Percentiles rank a stretch among this genome's conserved stretches.
These are phyloP conservation scores for Ophthalmotilapia sp. DNA, from an alignment of 2,113 vertebrate species.

Conservation along the genomic window DNA sequence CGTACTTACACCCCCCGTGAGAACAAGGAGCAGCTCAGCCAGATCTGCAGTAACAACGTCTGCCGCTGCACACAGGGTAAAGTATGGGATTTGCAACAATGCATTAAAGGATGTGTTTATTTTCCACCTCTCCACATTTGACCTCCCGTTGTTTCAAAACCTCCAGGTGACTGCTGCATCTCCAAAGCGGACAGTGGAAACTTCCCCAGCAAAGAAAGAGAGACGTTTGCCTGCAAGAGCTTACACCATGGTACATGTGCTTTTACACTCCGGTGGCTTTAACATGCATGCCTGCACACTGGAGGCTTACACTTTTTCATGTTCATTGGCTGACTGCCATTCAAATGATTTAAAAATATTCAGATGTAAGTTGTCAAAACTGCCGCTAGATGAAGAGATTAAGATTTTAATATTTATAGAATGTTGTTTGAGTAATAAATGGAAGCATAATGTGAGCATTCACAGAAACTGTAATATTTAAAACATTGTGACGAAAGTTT, in stretches of 20 bases:
- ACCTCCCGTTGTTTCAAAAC: neutral
- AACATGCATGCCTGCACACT: neutral
- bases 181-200: slow-evolving; percentile 27
- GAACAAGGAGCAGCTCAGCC: slow-evolving; percentile 52
- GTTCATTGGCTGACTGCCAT: neutral
- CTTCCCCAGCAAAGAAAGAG: slow-evolving; percentile 7
- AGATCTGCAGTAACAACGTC: slow-evolving; percentile 60
- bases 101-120: neutral
- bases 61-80: slow-evolving; percentile 73
- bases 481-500: neutral
- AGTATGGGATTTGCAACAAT: neutral
- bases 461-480: neutral
- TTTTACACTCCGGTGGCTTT: neutral
- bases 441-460: neutral
- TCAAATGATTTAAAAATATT: neutral
- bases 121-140: fast-evolving
- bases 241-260: slow-evolving; percentile 62
- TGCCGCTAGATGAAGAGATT: neutral
- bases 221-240: slow-evolving; percentile 41
- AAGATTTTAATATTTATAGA: neutral
- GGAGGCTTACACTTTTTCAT: neutral
- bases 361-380: neutral
- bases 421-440: neutral
- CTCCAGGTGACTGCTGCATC: slow-evolving; percentile 67
- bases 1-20: slow-evolving; percentile 61